Percentiles rank a stretch among this genome's conserved stretches.
phyloP scores from a whole-genome alignment of 2,113 vertebrate genomes.

The Neotoma lepida region DNA sequence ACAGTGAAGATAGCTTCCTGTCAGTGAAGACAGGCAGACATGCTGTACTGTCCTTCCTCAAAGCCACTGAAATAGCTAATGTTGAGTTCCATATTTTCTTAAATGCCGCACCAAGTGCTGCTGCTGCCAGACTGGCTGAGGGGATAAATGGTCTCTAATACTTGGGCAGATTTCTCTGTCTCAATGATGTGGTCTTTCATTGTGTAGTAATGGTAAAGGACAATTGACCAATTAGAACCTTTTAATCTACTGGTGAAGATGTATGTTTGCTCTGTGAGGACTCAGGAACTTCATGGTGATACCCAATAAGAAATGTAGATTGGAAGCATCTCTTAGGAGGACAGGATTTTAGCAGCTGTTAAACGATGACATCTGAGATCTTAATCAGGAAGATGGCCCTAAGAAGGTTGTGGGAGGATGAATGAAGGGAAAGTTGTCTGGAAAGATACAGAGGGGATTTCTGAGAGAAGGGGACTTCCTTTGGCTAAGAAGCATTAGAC shows the following conservation, averaged over 20 bases:
- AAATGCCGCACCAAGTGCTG: neutral
- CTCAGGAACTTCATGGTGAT: neutral
- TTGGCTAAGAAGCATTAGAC: constrained; percentile 1
- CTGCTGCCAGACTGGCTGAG: neutral
- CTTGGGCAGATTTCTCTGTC: neutral
- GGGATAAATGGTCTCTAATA: neutral
- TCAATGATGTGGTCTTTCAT: neutral
- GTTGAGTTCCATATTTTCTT: constrained; percentile 22
- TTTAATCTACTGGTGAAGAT: neutral
- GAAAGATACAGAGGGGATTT: neutral
- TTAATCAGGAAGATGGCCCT: constrained; percentile 26
- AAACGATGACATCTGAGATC: neutral
- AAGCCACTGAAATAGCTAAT: constrained; percentile 8
- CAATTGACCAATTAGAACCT: neutral
- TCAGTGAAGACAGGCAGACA: neutral
- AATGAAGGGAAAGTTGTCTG: neutral
- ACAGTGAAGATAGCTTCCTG: neutral
- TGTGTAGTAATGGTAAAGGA: neutral
- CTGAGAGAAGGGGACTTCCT: neutral
- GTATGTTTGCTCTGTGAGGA: neutral
- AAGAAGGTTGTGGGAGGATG: neutral
- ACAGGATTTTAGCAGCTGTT: constrained; percentile 41
- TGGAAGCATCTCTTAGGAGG: constrained; percentile 10
- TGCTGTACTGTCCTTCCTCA: neutral
- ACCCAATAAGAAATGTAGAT: neutral